Conservation (phyloP, 2,797 vertebrate genomes). For the Muscicapa striata region DNA sequence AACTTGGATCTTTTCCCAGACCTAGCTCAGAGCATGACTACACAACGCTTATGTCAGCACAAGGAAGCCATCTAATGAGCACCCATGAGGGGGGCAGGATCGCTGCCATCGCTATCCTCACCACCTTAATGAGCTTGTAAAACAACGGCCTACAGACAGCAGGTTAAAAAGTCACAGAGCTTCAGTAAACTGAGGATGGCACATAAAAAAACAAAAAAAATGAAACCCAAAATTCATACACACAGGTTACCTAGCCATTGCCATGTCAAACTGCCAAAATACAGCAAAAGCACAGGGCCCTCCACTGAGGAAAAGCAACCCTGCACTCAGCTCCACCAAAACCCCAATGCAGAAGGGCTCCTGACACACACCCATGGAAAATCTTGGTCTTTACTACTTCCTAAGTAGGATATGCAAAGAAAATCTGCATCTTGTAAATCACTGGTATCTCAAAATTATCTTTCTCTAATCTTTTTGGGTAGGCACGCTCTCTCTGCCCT, state of each 20-base stretch:
- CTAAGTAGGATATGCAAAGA: neutral
- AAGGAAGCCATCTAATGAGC: constrained; percentile 62
- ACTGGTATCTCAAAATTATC: neutral
- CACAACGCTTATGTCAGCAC: constrained; percentile 61
- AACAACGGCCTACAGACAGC: constrained; percentile 16
- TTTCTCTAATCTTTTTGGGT: neutral
- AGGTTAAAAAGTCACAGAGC: constrained; percentile 50
- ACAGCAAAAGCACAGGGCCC: neutral
- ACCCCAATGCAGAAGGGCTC: neutral
- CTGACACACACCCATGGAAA: neutral
- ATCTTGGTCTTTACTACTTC: neutral
- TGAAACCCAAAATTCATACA: rapidly evolving
- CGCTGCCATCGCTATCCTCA: neutral
- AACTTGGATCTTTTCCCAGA: constrained; percentile 55
- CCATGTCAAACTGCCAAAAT: neutral
- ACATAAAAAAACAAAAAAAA: neutral
- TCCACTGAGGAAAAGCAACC: neutral
- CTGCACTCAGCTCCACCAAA: neutral
- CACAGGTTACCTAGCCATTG: neutral
- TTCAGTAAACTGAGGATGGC: neutral
- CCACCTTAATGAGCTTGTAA: constrained; percentile 53
- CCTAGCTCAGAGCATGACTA: constrained; percentile 39
- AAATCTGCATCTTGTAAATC: rapidly evolving
- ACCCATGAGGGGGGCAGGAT: constrained; percentile 14
- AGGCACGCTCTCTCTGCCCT: neutral